Evolutionary conservation across 2,797 vertebrate species (phyloP), one percentile per base, ranked within the genome.

Genomic region (Falco biarmicus): DNA sequence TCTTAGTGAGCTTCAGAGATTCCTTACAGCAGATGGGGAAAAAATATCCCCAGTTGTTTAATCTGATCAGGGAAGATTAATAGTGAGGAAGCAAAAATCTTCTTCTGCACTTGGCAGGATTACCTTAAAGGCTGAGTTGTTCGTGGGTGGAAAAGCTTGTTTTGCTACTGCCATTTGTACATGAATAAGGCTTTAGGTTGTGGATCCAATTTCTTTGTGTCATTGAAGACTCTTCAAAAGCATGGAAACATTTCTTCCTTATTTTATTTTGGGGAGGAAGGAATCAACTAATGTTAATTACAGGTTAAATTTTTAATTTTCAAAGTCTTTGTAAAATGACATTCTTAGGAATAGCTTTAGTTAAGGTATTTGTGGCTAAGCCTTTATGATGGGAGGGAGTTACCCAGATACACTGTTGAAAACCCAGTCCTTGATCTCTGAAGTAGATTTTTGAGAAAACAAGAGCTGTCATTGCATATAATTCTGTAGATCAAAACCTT

Each of bases 201-300:
- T 34, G 60, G 12, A n/a, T 85, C 24, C 17, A 74, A 17, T 63
- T 89, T 85, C 28, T 66, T 47, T 70, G 10, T 76, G 54, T 68
- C 32, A 70, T 20, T 84, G 81, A 85, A 87, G 81, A 47, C 39
- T 89, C 53, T 60, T 96, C 68, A 93, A 63, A 92, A 89, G 82
- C 77, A 89, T 71, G 60, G 41, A 90, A 89, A 22, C 80, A 70
- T 17, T 71, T 74, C 28, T 87, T 93, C 53, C 31, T 39, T 80
- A 39, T 68, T 89, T 90, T 90, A 64, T 60, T 87, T 69, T 89
- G 37, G 3, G 5, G 45, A 66, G 60, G 37, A 82, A 88, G 20
- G 28, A 93, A 88, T 51, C n/a, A 71, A 84, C 69, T 37, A 65
- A 43, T 74, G 61, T 91, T 93, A 92, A 91, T 93, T 89, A 73